These are phyloP conservation scores for Temnothorax nylanderi DNA, from an alignment of 1,140 invertebrate genomes.

Conservation along the genomic window DNA sequence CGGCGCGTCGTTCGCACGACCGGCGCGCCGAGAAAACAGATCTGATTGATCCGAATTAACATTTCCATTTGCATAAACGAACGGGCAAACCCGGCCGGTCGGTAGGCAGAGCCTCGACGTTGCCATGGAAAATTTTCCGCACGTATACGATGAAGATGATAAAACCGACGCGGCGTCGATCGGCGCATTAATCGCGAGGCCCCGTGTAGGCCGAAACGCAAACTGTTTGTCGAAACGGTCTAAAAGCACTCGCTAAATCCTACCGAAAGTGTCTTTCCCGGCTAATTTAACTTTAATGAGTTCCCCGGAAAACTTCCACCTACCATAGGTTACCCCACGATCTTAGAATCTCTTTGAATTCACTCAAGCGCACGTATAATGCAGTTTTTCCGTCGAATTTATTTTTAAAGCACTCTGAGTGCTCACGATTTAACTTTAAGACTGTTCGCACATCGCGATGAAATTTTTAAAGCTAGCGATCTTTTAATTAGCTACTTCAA, in stretches of 20 bases:
- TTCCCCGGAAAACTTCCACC: not conserved
- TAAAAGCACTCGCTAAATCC: slow-evolving; percentile 14
- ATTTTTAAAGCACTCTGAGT: not conserved
- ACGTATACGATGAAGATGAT: not conserved
- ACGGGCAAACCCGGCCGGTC: not conserved
- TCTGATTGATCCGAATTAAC: slow-evolving; percentile 59
- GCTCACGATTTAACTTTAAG: slow-evolving; percentile 23
- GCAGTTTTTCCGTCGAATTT: not conserved
- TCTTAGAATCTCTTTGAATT: slow-evolving; percentile 18
- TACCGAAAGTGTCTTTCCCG: not conserved
- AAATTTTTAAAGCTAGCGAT: slow-evolving; percentile 5
- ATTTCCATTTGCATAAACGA: slow-evolving; percentile 57
- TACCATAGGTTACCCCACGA: not conserved
- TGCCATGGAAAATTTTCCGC: slow-evolving; percentile 41
- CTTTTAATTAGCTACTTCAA: slow-evolving; percentile 10
- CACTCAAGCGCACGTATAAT: not conserved
- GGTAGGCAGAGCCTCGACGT: not conserved
- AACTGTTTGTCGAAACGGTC: not conserved
- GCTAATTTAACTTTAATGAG: slow-evolving; percentile 38
- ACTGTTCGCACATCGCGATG: not conserved
- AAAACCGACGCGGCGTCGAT: not conserved
- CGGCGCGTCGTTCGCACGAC: slow-evolving; percentile 30
- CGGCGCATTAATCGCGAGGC: not conserved
- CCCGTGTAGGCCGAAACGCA: not conserved
- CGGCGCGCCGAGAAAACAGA: slow-evolving; percentile 48